These are phyloP conservation scores for Ictidomys tridecemlineatus DNA, from an alignment of 2,113 vertebrate genomes.

Conservation along the genomic window DNA sequence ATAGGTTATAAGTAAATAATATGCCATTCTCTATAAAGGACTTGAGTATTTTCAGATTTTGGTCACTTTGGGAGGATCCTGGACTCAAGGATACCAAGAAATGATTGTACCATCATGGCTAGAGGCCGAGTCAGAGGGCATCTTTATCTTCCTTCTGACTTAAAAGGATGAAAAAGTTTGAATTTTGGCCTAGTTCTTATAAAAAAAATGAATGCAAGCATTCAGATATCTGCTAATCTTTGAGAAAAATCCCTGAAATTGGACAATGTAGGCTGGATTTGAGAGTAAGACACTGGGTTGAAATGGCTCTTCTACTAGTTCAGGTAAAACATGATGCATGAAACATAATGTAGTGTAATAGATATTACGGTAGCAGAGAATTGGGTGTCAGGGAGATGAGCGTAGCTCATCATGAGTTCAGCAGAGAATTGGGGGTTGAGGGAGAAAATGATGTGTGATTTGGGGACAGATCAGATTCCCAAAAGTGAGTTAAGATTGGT, in stretches of 20 bases:
- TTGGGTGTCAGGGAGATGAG: too few relatives aligned
- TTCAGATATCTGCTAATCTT: not conserved
- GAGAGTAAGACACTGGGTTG: not conserved
- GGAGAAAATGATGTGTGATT: not conserved
- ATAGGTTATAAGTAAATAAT: not conserved
- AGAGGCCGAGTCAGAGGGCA: not conserved
- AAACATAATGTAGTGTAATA: not conserved
- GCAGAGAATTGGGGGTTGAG: not conserved
- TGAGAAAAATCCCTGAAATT: not conserved
- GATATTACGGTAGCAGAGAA: not conserved
- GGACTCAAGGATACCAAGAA: not conserved
- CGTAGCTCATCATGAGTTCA: not conserved
- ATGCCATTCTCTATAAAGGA: not conserved
- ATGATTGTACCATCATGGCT: not conserved
- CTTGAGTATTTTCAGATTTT: not conserved
- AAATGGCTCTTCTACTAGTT: not conserved
- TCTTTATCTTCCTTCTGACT: not conserved
- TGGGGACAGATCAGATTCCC: not conserved
- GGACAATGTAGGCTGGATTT: not conserved
- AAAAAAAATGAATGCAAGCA: not conserved
- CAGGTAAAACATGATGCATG: not conserved
- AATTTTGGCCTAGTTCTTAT: not conserved
- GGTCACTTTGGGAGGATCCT: not conserved
- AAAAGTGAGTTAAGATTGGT: not conserved
- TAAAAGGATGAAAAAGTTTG: not conserved